Base-by-base conservation (phyloP, 2,113 vertebrate species). In the Lanius ludovicianus region DNA sequence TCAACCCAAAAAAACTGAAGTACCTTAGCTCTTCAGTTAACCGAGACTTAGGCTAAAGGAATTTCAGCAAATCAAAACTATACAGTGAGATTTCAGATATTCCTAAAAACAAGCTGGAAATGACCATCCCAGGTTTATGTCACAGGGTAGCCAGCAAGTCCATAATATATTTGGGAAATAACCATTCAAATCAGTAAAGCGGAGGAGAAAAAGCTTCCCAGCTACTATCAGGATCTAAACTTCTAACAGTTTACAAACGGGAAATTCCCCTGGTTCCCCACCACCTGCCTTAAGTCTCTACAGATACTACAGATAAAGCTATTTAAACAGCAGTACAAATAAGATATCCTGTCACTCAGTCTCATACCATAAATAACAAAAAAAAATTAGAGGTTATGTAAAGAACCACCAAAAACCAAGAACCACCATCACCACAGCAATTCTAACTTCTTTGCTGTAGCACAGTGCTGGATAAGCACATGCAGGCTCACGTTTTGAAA, bases 231-330 rank as follows among this genome's bases (percentile, higher is more conserved):
- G 83, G 76, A 96, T 60, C 33, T 91, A 74, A 90, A 47, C 16
- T 71, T 87, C 37, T 31, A 74, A 41, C 49, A 77, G 44, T 74
- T 92, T 59, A 60, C 8, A 56, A 55, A 74, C 52, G 84, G 89
- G 90, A 92, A 96, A 86, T 90, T 90, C 88, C 89, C 84, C 60
- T 49, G 42, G 24, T 42, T 81, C 25, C 62, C 90, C 83, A 46
- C 69, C 84, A 95, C 85, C 79, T 90, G 71, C 30, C 13, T 1
- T 76, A 71, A 71, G 44, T n/a, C 55, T 90, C 85, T n/a, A 74
- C 35, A 88, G 63, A 91, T 56, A 75, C 50, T 60, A 77, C 33
- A 79, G 57, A 59, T 31, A 83, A 83, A 67, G 67, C 33, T 86
- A 85, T 65, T 91, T 80, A 60, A 90, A 83, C 64, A 93, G 42